phyloP scores from a whole-genome alignment of 2,888 invertebrate species.

The Bunonema sp. region DNA sequence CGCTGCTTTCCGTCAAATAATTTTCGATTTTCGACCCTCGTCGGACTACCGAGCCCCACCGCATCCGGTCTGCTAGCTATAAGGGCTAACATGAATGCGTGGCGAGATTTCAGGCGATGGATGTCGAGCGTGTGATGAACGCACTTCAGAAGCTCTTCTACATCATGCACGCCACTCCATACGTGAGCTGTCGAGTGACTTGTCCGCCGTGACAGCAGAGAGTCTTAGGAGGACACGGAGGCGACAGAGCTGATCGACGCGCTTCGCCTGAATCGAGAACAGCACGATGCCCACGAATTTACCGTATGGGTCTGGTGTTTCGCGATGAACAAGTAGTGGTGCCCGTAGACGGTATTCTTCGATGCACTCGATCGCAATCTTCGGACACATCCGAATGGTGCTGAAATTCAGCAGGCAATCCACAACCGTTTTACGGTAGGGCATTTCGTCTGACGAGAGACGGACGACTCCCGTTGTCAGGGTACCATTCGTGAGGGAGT shows the following conservation, averaged over 20 bases:
- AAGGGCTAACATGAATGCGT: background rate
- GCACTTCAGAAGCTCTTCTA: slow-evolving; percentile 30
- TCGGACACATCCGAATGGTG: slow-evolving; percentile 28
- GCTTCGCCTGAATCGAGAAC: slow-evolving; percentile 24
- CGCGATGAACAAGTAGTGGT: slow-evolving; percentile 21
- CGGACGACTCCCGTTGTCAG: slow-evolving; percentile 7
- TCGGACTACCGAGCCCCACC: slow-evolving; percentile 5
- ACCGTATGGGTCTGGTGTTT: background rate
- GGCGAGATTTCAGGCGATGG: slow-evolving; percentile 9
- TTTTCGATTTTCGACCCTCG: slow-evolving; percentile 29
- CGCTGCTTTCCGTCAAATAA: slow-evolving; percentile 30
- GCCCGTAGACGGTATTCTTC: slow-evolving; percentile 29
- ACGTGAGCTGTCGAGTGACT: slow-evolving; percentile 12
- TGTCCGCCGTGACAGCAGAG: background rate
- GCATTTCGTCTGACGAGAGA: slow-evolving; percentile 4
- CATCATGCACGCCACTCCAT: slow-evolving; percentile 31
- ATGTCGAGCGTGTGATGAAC: slow-evolving; percentile 30
- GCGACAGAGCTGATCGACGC: slow-evolving; percentile 16
- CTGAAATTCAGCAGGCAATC: slow-evolving; percentile 8
- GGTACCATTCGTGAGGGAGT: background rate
- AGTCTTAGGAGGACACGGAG: slow-evolving; percentile 18
- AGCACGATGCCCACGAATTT: slow-evolving; percentile 29
- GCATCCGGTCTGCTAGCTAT: background rate
- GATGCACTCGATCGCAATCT: slow-evolving; percentile 30
- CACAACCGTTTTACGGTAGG: slow-evolving; percentile 4